A percentile compares a stretch with the other conserved stretches of the same genome.
Evolutionary conservation across 2,888 invertebrate genomes (phyloP).

Genomic region (Lacanobia wlatinum): DNA sequence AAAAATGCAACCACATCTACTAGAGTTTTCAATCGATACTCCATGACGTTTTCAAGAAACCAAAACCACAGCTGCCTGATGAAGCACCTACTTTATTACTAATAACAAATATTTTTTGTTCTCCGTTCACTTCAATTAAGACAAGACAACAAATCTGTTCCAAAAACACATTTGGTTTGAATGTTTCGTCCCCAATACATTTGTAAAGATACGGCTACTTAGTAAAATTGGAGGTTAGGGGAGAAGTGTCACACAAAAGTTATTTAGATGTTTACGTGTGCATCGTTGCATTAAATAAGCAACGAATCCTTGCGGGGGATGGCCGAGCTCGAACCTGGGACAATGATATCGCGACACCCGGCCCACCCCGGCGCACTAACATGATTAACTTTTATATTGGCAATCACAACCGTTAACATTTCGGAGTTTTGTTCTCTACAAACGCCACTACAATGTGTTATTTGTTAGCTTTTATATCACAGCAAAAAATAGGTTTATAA

Average conservation of each 20-base stretch:
- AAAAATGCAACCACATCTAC: background rate
- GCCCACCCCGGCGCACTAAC: conserved; percentile 83
- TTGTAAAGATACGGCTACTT: conserved; percentile 90
- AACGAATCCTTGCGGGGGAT: conserved; percentile 87
- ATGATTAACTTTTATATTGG: conserved; percentile 87
- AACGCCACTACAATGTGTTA: conserved; percentile 57
- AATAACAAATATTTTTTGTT: conserved; percentile 48
- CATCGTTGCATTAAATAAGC: conserved; percentile 91
- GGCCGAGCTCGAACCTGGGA: conserved; percentile 81
- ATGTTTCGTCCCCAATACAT: conserved; percentile 85
- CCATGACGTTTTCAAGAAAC: background rate
- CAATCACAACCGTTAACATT: conserved; percentile 77
- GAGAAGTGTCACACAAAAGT: conserved; percentile 90
- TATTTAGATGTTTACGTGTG: conserved; percentile 91
- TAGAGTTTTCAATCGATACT: background rate
- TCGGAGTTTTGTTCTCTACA: conserved; percentile 70
- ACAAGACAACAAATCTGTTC: conserved; percentile 77
- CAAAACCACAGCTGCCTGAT: conserved; percentile 33
- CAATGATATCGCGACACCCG: conserved; percentile 85
- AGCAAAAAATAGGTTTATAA: conserved; percentile 24
- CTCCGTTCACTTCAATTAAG: conserved; percentile 61
- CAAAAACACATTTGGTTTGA: conserved; percentile 82
- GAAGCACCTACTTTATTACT: conserved; percentile 37
- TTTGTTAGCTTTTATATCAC: conserved; percentile 44
- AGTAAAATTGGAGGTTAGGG: conserved; percentile 89